Evolutionary conservation across 1,140 invertebrate species (phyloP), one percentile per base, ranked within the genome.

Genomic region (Mizuhopecten yessoensis): DNA sequence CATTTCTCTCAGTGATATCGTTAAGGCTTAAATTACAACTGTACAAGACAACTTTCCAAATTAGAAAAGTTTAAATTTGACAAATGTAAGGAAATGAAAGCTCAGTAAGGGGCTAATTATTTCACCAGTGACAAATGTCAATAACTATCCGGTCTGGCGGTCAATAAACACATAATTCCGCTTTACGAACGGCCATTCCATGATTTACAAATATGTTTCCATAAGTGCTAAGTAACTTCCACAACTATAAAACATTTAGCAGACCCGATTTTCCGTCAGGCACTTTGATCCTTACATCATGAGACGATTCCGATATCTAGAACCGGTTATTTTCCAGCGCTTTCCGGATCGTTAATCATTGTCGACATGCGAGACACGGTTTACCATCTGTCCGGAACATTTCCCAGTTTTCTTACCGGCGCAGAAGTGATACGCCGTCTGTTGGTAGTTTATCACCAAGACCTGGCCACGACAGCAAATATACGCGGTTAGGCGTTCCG

Each of bases 261-360:
- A 75, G 57, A 75, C 57, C 57, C 23, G 5, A 17, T 29, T 75
- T 75, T 75, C 57, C n/a, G 57, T 75, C 57, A 75, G 57, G 9
- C 57, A n/a, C 57, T 75, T 75, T 75, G 57, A 75, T 75, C 57
- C 57, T 75, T 75, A 75, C 57, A 75, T 75, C 57, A 75, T 75
- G 29, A 75, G 57, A 11, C 57, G 57, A 75, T 75, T 75, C 57
- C 29, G 17, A 75, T 75, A 75, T 17, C 57, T 29, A 3, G 57
- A 75, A 75, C 57, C 57, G 57, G 57, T 29, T 29, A 75, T n/a
- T 75, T 75, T 75, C 57, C 57, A 75, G 57, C 15, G 57, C 57
- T 75, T 75, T 75, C 57, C 57, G 57, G 57, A 75, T 75, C 57
- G 57, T 75, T 29, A 75, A 75, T 75, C 57, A 75, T 75, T 75